These are phyloP conservation scores for Drosophila infuscata DNA, from an alignment of 2,888 invertebrate species.

Conservation along the genomic window DNA sequence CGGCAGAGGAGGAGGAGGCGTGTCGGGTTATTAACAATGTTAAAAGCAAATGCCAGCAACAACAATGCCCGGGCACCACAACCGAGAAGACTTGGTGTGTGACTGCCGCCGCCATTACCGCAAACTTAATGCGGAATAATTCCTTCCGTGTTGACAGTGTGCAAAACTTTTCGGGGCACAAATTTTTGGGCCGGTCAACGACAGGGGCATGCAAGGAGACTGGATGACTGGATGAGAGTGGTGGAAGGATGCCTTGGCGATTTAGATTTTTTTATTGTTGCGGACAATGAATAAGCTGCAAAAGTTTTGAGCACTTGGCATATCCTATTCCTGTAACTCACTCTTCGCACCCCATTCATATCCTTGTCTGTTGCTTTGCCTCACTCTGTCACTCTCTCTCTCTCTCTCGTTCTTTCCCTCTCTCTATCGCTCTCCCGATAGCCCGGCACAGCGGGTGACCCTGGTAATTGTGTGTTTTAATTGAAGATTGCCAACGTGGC, in stretches of 20 bases:
- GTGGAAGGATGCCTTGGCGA: slow-evolving; percentile 16
- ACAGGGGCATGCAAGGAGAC: slow-evolving; percentile 20
- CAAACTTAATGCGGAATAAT: slow-evolving; percentile 82
- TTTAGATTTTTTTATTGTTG: slow-evolving; percentile 65
- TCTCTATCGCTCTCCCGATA: background rate
- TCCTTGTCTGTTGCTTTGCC: background rate
- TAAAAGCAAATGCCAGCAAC: slow-evolving; percentile 69
- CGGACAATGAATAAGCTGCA: slow-evolving; percentile 78
- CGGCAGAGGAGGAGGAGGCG: slow-evolving; percentile 68
- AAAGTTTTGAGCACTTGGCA: slow-evolving; percentile 77
- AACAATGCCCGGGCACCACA: slow-evolving; percentile 27
- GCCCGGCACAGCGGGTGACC: slow-evolving; percentile 56
- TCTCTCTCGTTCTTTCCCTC: background rate
- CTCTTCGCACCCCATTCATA: background rate
- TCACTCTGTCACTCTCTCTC: background rate
- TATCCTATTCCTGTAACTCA: slow-evolving; percentile 71
- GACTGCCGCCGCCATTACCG: slow-evolving; percentile 76
- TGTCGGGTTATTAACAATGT: slow-evolving; percentile 79
- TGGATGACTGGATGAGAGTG: slow-evolving; percentile 12
- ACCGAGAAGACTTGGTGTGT: slow-evolving; percentile 52
- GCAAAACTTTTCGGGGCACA: slow-evolving; percentile 73
- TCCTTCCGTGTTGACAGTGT: slow-evolving; percentile 82
- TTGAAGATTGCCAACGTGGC: slow-evolving; percentile 74
- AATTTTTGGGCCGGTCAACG: slow-evolving; percentile 54
- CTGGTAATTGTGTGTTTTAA: slow-evolving; percentile 75